Conservation (phyloP, 2,888 invertebrate genomes). For the Macrostomum cliftonense region DNA sequence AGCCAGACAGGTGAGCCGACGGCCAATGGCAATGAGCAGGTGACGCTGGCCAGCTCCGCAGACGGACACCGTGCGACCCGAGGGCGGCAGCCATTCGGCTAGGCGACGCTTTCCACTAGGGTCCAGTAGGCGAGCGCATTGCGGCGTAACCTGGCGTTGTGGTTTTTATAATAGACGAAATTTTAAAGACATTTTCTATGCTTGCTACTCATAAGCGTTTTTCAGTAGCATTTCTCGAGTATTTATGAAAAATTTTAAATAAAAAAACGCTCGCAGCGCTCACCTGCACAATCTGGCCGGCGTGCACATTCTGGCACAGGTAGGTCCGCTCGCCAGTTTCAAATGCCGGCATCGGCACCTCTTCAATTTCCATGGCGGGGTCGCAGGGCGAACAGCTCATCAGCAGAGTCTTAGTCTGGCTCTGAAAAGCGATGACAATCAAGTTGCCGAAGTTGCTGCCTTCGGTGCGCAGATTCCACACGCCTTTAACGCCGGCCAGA, state of each 20-base stretch:
- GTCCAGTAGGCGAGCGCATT: constrained; percentile 53
- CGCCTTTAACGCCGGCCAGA: constrained; percentile 78
- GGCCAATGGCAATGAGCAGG: constrained; percentile 66
- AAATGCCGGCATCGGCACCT: constrained; percentile 79
- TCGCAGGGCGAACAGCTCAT: background rate
- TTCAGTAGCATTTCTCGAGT: background rate
- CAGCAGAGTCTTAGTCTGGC: constrained; percentile 43
- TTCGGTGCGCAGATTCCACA: constrained; percentile 75
- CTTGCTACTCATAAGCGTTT: background rate
- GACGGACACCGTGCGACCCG: constrained; percentile 59
- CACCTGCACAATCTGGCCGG: constrained; percentile 57
- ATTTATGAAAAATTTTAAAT: too few species aligned
- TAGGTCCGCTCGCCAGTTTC: constrained; percentile 78
- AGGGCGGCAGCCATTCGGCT: constrained; percentile 32
- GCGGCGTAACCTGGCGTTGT: constrained; percentile 46
- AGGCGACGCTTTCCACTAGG: constrained; percentile 47
- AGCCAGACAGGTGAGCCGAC: constrained; percentile 62
- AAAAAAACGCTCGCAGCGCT: too few species aligned
- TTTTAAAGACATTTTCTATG: background rate
- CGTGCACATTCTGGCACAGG: constrained; percentile 69
- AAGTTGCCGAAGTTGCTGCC: constrained; percentile 55
- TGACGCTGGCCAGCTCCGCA: constrained; percentile 61
- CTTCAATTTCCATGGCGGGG: constrained; percentile 68
- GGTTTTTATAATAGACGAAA: too few species aligned
- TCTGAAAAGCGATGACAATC: constrained; percentile 81